Base-by-base conservation (phyloP, 2,797 vertebrate genomes). In the Sebastes iracundus region DNA sequence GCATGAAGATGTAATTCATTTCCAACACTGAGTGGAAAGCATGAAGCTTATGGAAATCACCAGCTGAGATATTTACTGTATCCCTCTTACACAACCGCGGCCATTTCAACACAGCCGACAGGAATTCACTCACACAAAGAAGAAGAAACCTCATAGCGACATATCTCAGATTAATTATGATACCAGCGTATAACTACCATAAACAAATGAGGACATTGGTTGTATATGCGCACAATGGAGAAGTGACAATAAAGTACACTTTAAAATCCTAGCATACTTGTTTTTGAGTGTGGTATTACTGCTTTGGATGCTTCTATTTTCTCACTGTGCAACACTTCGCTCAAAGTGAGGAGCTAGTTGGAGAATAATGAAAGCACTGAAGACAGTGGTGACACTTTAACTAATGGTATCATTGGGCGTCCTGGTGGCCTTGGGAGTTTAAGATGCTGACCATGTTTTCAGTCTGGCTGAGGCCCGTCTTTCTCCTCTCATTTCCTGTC, bases 1-100 rank as follows among this genome's bases (percentile, higher is more conserved):
- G 35, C 49, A 65, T 53, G 62, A 58, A 55, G 28, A 74, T 22
- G 3, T 0, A 75, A 87, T 81, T 75, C 2, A 87, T 89, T 88
- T 72, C 25, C 35, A 55, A 67, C 74, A 42, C 64, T 7, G 32
- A 61, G 60, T 6, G 65, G 16, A 76, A 75, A 77, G 52, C 68
- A 3, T 28, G 61, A 63, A 4, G 30, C 7, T 79, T 25, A 76
- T 86, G 63, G 23, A 8, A 66, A 61, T 72, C 64, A 28, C 8
- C 62, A 59, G 28, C 27, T 8, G 35, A 46, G 60, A 68, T 58
- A 23, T 70, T 84, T n/a, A 20, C 61, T 35, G 38, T 56, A 11
- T 55, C 28, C 5, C 20, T 59, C 62, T 68, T 63, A 78, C 75
- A 79, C 42, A 75, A 59, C 23, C 1, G 20, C 25, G 11, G 8